Conservation (phyloP, 2,888 invertebrate genomes). For the Diogma glabrata region DNA sequence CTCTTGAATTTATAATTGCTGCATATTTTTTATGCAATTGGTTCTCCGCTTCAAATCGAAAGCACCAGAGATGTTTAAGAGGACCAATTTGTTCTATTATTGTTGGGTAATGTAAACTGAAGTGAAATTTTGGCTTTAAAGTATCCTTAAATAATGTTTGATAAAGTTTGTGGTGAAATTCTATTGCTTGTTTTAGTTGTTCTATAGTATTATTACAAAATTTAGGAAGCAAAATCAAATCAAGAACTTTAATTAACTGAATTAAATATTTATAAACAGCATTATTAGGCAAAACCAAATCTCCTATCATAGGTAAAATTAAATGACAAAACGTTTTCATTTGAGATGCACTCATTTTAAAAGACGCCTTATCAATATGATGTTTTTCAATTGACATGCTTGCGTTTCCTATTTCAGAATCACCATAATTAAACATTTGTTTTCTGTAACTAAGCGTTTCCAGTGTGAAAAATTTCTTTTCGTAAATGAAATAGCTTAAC, state of each 20-base stretch:
- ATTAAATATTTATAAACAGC: slow-evolving; percentile 4
- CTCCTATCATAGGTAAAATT: background rate
- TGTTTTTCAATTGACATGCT: background rate
- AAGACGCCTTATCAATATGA: background rate
- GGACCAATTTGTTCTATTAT: background rate
- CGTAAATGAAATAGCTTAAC: no score
- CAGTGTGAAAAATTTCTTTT: no score
- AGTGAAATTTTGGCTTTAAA: slow-evolving; percentile 16
- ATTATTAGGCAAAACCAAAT: slow-evolving; percentile 12
- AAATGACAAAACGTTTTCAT: background rate
- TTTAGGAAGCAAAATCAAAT: slow-evolving; percentile 13
- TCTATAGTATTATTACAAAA: slow-evolving; percentile 9
- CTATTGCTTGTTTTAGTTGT: slow-evolving; percentile 13
- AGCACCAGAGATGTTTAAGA: background rate
- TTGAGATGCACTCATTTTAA: background rate
- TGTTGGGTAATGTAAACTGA: slow-evolving; percentile 12
- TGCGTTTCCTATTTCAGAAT: background rate
- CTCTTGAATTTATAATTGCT: slow-evolving; percentile 16
- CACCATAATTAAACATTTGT: background rate
- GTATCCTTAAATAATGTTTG: slow-evolving; percentile 7
- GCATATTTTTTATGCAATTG: slow-evolving; percentile 16
- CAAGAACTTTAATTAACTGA: slow-evolving; percentile 13
- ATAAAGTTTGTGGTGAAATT: slow-evolving; percentile 11
- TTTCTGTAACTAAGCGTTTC: background rate
- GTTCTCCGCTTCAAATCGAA: slow-evolving; percentile 16